Evolutionary conservation across 1,140 invertebrate species (phyloP), one percentile per base, ranked within the genome.

Genomic region (Drosophila nigrodunni): DNA sequence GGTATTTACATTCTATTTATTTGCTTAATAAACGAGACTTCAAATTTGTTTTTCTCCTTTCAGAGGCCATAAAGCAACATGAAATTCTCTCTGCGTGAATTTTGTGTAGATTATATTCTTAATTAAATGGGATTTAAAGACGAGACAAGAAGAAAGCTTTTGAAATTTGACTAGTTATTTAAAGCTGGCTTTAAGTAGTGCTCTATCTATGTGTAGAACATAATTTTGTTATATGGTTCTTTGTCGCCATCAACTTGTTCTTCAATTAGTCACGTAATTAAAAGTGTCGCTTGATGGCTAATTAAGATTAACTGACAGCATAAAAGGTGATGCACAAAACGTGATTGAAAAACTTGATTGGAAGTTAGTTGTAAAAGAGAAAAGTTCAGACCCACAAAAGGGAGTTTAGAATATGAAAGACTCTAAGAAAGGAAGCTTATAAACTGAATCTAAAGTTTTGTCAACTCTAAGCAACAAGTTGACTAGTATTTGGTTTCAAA

Each of bases 1-100:
- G 58, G 69, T 47, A 58, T 64, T 60, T 61, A 47, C 3, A 55
- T 15, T 55, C 35, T 75, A 77, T 81, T 81, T 81, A 83, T 87
- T 70, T 73, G 76, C 70, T 49, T 62, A 44, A 25, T 41, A 39
- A 35, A 35, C 25, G 54, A 37, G n/a, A 35, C 50, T 54, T 35
- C n/a, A 54, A 54, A 54, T 37, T 52, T 9, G 30, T 54, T 54
- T 35, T 35, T 34, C n/a, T 4, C 13, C n/a, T 1, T 13, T n/a
- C 11, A 13, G 25, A 30, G 5, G 25, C 25, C 25, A 30, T 30
- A 30, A 30, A 30, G 25, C 25, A 30, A 43, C 3, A 34, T 11
- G n/a, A 11, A 37, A 35, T 54, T 54, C 3, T 9, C 7, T 10
- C 10, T 39, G 37, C 37, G 8, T 39, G 21, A 49, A 50, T 50